Evolutionary conservation across 2,888 invertebrate genomes (phyloP).

Genomic region (Entomobrya multifasciata): DNA sequence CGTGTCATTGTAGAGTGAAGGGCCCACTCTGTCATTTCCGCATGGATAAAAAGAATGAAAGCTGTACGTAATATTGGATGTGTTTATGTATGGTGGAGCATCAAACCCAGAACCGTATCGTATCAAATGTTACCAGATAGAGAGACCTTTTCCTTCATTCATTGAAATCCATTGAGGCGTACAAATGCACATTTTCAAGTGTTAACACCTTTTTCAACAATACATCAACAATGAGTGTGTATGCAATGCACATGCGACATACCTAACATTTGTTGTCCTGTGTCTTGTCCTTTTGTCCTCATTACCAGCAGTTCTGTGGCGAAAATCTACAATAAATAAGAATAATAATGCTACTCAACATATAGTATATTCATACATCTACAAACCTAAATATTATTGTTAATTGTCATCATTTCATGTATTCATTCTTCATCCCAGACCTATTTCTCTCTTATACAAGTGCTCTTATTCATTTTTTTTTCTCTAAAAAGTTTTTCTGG

Average conservation of each 20-base stretch:
- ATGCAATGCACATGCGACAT: no score
- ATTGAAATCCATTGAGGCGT: slow-evolving; percentile 20
- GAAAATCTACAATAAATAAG: no score
- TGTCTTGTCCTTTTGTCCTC: neutral
- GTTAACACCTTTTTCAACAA: slow-evolving; percentile 50
- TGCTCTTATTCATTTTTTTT: no score
- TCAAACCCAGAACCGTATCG: slow-evolving; percentile 9
- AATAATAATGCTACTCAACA: slow-evolving; percentile 22
- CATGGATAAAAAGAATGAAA: slow-evolving; percentile 52
- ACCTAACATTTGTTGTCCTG: no score
- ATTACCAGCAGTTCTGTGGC: neutral
- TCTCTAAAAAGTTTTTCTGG: no score
- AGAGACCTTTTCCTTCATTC: slow-evolving; percentile 32
- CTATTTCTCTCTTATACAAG: neutral
- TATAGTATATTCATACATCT: slow-evolving; percentile 3
- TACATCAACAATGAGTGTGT: neutral
- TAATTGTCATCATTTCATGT: neutral
- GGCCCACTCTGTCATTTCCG: slow-evolving; percentile 74
- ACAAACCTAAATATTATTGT: slow-evolving; percentile 52
- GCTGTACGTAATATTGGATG: neutral
- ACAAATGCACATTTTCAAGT: slow-evolving; percentile 43
- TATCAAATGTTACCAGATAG: slow-evolving; percentile 1
- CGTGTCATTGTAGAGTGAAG: slow-evolving; percentile 62
- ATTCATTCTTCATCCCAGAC: neutral
- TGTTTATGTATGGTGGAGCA: neutral